phyloP scores from a whole-genome alignment of 2,797 vertebrate species.

The Ceryle rudis region DNA sequence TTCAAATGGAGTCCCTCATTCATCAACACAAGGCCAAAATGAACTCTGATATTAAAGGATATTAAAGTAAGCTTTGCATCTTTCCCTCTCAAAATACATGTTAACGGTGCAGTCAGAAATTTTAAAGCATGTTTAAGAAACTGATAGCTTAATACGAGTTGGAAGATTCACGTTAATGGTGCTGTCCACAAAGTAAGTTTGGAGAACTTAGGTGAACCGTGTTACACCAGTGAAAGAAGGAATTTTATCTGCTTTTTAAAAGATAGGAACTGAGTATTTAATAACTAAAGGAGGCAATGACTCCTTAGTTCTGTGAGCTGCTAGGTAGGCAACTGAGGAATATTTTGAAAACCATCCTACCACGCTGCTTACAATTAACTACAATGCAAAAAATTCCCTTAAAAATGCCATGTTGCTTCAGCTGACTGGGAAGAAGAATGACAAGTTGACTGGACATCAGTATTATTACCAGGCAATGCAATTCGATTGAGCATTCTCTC shows the following conservation, averaged over 20 bases:
- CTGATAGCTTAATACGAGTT: background rate
- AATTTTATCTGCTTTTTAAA: background rate
- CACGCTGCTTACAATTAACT: background rate
- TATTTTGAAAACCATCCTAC: background rate
- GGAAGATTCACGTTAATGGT: background rate
- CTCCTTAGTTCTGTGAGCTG: background rate
- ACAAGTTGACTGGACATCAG: background rate
- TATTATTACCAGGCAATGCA: background rate
- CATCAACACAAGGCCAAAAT: background rate
- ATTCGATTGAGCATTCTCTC: no score
- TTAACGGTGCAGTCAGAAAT: background rate
- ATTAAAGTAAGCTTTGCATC: background rate
- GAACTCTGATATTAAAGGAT: background rate
- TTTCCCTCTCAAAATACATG: background rate
- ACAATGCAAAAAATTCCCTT: background rate
- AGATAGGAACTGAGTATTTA: background rate
- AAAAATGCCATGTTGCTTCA: background rate
- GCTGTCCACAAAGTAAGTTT: background rate
- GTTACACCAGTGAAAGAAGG: background rate
- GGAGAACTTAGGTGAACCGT: background rate
- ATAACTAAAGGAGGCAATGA: background rate
- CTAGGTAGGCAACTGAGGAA: background rate
- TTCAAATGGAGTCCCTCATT: background rate
- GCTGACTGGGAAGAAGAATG: background rate
- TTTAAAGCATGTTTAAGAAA: background rate